phyloP scores from a whole-genome alignment of 2,113 vertebrate species.

The Pluvianellus socialis region DNA sequence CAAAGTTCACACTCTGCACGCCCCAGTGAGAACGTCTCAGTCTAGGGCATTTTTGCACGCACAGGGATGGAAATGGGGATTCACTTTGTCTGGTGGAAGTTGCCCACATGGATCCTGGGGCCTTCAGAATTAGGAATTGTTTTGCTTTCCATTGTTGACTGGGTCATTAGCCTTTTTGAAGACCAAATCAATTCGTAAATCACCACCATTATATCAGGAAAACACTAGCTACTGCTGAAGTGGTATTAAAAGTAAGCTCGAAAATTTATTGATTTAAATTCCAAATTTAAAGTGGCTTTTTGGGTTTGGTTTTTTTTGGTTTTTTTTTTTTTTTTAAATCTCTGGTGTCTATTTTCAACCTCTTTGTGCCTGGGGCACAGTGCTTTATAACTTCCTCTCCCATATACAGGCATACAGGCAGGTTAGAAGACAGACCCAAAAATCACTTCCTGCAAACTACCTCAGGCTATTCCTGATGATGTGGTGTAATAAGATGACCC shows the following conservation, averaged over 20 bases:
- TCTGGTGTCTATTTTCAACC: background rate
- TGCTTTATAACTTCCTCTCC: background rate
- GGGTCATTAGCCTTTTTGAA: background rate
- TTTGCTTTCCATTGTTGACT: background rate
- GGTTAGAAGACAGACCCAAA: background rate
- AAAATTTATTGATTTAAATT: background rate
- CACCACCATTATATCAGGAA: background rate
- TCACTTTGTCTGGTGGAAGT: background rate
- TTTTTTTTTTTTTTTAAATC: background rate
- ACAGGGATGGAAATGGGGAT: background rate
- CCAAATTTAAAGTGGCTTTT: background rate
- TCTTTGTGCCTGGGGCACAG: background rate
- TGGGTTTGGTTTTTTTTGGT: no score
- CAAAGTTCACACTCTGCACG: background rate
- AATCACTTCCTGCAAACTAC: background rate
- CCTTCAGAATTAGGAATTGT: background rate
- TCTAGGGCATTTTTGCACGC: background rate
- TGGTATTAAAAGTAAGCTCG: background rate
- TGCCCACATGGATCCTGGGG: background rate
- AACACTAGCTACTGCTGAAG: background rate
- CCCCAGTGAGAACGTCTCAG: background rate
- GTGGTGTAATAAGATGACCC: background rate
- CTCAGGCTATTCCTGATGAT: background rate
- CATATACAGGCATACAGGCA: background rate
- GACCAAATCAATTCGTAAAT: background rate